A percentile compares a stretch with the other conserved stretches of the same genome.
phyloP scores from a whole-genome alignment of 2,113 vertebrate species.

The Tor tambroides region DNA sequence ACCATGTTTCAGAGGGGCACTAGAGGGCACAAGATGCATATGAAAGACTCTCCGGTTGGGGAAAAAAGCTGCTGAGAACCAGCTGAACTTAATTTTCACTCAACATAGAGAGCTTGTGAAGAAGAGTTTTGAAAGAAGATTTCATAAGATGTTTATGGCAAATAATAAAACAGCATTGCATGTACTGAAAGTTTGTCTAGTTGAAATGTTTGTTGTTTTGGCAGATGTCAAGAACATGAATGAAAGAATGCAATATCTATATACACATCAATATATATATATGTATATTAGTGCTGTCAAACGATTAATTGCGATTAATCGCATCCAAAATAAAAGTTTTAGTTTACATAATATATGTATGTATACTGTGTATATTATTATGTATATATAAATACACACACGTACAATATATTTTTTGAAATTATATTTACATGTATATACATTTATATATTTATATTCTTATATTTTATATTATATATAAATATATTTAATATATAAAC shows the following conservation, averaged over 20 bases:
- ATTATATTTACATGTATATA: too few species aligned
- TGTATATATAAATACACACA: too few species aligned
- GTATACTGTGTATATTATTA: too few species aligned
- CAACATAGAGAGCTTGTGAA: neutral
- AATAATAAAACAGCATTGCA: neutral
- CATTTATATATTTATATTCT: too few species aligned
- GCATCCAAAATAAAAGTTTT: too few species aligned
- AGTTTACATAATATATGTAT: too few species aligned
- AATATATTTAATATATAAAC: too few species aligned
- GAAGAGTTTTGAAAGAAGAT: neutral
- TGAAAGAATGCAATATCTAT: neutral
- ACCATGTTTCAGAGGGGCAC: constrained; percentile 40
- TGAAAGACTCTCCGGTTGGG: neutral
- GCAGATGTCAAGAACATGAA: neutral
- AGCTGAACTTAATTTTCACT: neutral
- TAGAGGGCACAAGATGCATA: constrained; percentile 64
- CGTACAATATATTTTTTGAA: too few species aligned
- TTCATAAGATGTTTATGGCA: neutral
- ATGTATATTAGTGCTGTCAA: too few species aligned
- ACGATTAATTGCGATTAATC: too few species aligned
- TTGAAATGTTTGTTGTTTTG: constrained; percentile 13
- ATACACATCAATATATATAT: neutral
- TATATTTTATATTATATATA: too few species aligned
- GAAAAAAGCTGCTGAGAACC: neutral
- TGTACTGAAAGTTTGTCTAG: neutral